Percentiles rank a stretch among this genome's conserved stretches.
Conservation (phyloP, 2,113 vertebrate species). For the Podarcis raffonei region DNA sequence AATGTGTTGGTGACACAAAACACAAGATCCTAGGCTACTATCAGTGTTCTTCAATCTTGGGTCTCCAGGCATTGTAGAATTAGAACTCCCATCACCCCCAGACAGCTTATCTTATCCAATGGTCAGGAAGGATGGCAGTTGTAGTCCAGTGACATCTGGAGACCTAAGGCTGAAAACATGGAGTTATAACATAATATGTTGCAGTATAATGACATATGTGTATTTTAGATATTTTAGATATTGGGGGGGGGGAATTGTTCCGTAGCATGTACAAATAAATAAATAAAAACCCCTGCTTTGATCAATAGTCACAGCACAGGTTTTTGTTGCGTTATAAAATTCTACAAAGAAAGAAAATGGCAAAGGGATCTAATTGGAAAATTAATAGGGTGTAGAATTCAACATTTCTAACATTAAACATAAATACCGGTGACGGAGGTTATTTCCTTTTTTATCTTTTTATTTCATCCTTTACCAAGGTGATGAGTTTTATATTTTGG, state of each 20-base stretch:
- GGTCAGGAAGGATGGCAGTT: too few relatives aligned
- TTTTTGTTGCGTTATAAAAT: constrained; percentile 21
- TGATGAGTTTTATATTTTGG: not conserved
- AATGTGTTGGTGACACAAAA: not conserved
- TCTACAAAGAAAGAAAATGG: not conserved
- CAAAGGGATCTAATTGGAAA: constrained; percentile 19
- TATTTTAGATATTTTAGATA: not conserved
- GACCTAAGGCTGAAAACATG: too few relatives aligned
- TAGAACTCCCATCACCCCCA: too few relatives aligned
- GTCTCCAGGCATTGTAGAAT: too few relatives aligned
- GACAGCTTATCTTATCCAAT: too few relatives aligned
- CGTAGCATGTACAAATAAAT: not conserved
- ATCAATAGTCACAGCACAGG: not conserved
- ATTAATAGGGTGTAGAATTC: not conserved
- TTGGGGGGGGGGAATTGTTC: not conserved
- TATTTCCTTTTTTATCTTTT: not conserved
- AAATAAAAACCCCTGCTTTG: not conserved
- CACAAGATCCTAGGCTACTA: too few relatives aligned
- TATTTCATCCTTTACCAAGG: not conserved
- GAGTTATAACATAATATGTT: too few relatives aligned
- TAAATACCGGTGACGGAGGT: not conserved
- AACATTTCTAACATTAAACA: constrained; percentile 22
- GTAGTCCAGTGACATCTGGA: too few relatives aligned
- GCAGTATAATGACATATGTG: not conserved
- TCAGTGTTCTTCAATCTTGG: too few relatives aligned